Evolutionary conservation across 2,113 vertebrate genomes (phyloP).

Genomic region (Stigmatopora argus): DNA sequence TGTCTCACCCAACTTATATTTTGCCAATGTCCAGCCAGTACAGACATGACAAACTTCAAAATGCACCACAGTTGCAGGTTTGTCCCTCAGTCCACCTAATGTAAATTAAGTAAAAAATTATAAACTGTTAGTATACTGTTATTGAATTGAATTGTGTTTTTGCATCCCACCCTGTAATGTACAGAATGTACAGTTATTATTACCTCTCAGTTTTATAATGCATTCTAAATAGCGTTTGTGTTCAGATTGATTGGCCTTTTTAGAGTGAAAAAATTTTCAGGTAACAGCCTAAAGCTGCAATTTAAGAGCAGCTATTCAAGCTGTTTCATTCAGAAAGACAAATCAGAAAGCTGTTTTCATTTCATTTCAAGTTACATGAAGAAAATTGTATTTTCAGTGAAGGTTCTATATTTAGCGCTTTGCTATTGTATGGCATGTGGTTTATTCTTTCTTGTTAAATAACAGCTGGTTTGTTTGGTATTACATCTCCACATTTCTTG

Average conservation of each 20-base stretch:
- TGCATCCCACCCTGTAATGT: not conserved
- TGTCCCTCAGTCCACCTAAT: not conserved
- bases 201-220: not conserved
- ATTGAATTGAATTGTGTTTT: not conserved
- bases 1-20: not conserved
- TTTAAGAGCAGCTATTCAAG: not conserved
- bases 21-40: not conserved
- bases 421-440: conserved; percentile 2
- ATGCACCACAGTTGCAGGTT: not conserved
- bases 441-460: conserved; percentile 9
- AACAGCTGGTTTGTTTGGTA: not conserved
- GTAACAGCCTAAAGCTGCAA: not conserved
- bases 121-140: not conserved
- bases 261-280: not conserved
- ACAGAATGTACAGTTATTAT: not conserved
- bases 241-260: not conserved
- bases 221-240: not conserved
- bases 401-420: conserved; percentile 1
- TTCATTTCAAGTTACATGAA: conserved; percentile 1
- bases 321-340: not conserved
- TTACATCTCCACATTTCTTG: conserved; percentile 3
- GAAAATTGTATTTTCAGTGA: conserved; percentile 7
- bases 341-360: not conserved
- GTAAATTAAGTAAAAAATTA: no score
- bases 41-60: not conserved